A percentile compares a stretch with the other conserved stretches of the same genome.
phyloP scores from a whole-genome alignment of 2,888 invertebrate species.

The Phaonia tiefii region DNA sequence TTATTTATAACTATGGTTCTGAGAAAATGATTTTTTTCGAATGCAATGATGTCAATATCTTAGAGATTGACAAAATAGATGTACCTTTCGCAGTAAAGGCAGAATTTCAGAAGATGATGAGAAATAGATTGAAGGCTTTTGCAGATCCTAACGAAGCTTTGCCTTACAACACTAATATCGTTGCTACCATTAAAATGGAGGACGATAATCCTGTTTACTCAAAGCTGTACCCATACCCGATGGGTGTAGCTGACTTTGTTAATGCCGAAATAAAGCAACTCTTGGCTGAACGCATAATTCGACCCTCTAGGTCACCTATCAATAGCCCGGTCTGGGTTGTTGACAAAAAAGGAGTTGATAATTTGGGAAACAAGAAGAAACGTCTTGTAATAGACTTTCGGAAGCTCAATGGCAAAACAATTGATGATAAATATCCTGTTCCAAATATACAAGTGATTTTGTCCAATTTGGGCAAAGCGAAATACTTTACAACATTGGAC shows the following conservation, averaged over 20 bases:
- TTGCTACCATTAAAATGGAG: conserved; percentile 47
- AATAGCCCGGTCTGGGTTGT: conserved; percentile 60
- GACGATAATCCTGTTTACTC: conserved; percentile 45
- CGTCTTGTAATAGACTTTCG: conserved; percentile 55
- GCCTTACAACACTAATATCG: conserved; percentile 50
- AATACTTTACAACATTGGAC: too few species aligned
- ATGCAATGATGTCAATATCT: conserved; percentile 13
- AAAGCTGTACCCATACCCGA: conserved; percentile 49
- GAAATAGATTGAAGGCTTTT: conserved; percentile 29
- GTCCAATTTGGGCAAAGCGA: conserved; percentile 51
- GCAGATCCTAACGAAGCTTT: conserved; percentile 48
- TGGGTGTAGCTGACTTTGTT: conserved; percentile 43
- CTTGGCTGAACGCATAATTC: conserved; percentile 29
- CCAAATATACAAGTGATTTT: conserved; percentile 41
- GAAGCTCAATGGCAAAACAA: conserved; percentile 56
- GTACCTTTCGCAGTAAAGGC: conserved; percentile 22
- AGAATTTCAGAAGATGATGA: too few species aligned
- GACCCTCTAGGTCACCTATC: conserved; percentile 43
- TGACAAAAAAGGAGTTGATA: conserved; percentile 57
- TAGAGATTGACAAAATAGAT: conserved; percentile 2
- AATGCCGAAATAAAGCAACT: conserved; percentile 37
- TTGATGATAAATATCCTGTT: conserved; percentile 48
- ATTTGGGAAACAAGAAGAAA: conserved; percentile 45
- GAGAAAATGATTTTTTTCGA: conserved; percentile 3
- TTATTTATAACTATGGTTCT: conserved; percentile 10